Base-by-base conservation (phyloP, 2,888 invertebrate genomes). In the Drosophila yooni region DNA sequence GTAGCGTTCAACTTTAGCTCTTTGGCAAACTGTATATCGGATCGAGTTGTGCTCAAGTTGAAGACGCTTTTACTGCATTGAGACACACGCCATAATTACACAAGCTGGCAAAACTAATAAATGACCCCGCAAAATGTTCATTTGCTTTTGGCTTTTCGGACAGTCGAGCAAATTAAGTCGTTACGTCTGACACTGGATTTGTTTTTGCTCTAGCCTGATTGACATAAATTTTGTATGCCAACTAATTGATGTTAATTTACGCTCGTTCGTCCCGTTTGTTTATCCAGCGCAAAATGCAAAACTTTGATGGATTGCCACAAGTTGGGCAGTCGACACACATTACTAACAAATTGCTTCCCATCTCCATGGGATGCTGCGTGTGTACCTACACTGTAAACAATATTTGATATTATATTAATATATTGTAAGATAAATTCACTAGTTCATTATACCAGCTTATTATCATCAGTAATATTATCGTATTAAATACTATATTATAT, bases 201-300 rank as follows among this genome's bases (percentile, higher is more conserved):
- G 67, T 66, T 63, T 59, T 78, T 56, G 38, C 46, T 54, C 27
- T 61, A 38, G 61, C 33, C 62, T 81, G 87, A 83, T 87, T 87
- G 88, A 89, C 88, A 83, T 82, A 56, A 79, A 89, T 85, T 74
- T 79, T 76, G 74, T 74, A 79, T 79, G 82, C 36, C 74, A 71
- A 79, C 89, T 85, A 85, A 85, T 85, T 85, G 85, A 87, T 89
- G 85, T 89, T 88, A 87, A 89, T 87, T 89, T 81, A 66, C 29
- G 67, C 56, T 31, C 31, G 36, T 34, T 67, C 38, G 18, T 21
- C 40, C 31, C 13, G 34, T 58, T 53, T 64, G 53, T 72, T 59
- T 72, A 64, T 27, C 31, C 73, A 63, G 66, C 59, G 38, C 31
- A 15, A 61, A 63, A 67, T 65, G 61, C 48, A 71, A 65, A 70